Evolutionary conservation across 2,888 invertebrate species (phyloP), one percentile per base, ranked within the genome.

Genomic region (Geotrupes spiniger): DNA sequence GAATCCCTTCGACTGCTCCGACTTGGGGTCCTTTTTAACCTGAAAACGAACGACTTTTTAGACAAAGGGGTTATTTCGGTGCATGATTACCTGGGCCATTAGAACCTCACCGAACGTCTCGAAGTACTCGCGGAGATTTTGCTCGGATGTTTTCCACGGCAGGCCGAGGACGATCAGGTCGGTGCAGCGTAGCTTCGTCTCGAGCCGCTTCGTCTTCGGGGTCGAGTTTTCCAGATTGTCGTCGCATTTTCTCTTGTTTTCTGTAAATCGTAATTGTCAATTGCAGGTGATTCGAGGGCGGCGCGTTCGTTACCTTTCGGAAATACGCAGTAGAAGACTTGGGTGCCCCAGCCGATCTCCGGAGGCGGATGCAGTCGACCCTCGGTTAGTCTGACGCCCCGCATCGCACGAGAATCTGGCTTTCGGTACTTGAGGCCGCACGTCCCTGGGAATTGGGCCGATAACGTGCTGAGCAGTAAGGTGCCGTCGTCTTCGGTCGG

Each of bases 101-200:
- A 97, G 81, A 40, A 99, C 92, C 75, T 96, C 96, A 21, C 99
- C 99, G 76, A 92, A 98, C 53, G 92, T 89, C 70, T 96, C 95
- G 76, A 99, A 99, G 76, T 99, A 97, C 68, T 92, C 90, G 59
- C 91, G 82, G 56, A 99, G 82, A 68, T 95, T 92, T 63, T 95
- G 94, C 74, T 98, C 98, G 1, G 90, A 89, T 8, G 96, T 93
- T 75, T 96, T 97, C 94, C 96, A 99, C 39, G 97, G 96, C 59
- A 99, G 77, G 26, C 98, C 98, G 46, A 99, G 83, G 38, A 99
- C 97, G 72, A 99, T 98, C 63, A 99, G 82, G 77, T 99, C 99
- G 51, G 95, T 92, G 74, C 94, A 94, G 53, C 92, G 89, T 50
- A 90, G 78, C 68, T 91, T 89, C 58, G 91, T 90, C 73, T 96